Evolutionary conservation across 2,113 vertebrate genomes (phyloP), one percentile per base, ranked within the genome.

Genomic region (Corythornis vintsioides): DNA sequence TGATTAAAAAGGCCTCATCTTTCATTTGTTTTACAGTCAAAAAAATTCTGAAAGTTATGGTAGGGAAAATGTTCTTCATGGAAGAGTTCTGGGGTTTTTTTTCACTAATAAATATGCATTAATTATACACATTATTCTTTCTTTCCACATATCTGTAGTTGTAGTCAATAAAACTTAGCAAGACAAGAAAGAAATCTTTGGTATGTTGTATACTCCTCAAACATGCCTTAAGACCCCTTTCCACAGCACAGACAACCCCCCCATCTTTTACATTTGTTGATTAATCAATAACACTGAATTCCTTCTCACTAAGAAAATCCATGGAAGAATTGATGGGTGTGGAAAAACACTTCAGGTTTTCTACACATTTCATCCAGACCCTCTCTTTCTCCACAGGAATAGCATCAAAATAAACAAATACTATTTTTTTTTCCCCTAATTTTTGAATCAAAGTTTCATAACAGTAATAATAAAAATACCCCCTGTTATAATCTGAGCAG

Each of bases 251-350:
- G 65, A 77, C 75, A 13, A 21, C 33, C 7, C 0, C 1, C 18
- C 1, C 18, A 55, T 21, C 47, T 61, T 42, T 88, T 55, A 13
- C 81, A 91, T 83, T 91, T 85, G 55, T 87, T 86, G 45, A 28
- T 64, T 90, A 91, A 86, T 91, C 74, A 79, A 59, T 84, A 92
- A 72, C 17, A 69, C 24, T 42, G 35, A 84, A 82, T 76, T 89
- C 87, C 50, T 92, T 89, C 35, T 84, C 40, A 56, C 33, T 25
- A 42, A 52, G 45, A 65, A 84, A 78, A 84, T 35, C 25, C 25
- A 48, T 26, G 22, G 13, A 82, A 76, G 47, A 76, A 91, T 42
- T 79, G 42, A 82, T 50, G 50, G 19, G 31, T 59, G 21, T 33
- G 43, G 21, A 19, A 79, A 92, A 89, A 65, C 20, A 50, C 18